phyloP scores from a whole-genome alignment of 2,113 vertebrate species.

The Grantiella picta region DNA sequence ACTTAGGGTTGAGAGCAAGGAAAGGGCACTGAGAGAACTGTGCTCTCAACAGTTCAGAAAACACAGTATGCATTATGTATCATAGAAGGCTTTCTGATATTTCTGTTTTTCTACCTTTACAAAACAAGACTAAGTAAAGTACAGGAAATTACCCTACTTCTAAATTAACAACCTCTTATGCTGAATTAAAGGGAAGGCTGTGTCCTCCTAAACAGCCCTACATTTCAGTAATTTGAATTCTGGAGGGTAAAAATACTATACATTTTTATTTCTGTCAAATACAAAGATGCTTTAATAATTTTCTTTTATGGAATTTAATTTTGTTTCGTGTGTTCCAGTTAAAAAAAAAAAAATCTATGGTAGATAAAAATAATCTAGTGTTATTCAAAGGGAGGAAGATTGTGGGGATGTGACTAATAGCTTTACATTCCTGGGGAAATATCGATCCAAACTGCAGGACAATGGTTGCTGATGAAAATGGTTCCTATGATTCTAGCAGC shows the following conservation, averaged over 20 bases:
- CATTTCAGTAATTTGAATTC: background rate
- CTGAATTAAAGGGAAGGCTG: background rate
- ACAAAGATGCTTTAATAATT: background rate
- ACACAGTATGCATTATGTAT: background rate
- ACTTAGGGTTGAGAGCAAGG: background rate
- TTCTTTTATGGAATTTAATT: background rate
- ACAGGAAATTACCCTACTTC: background rate
- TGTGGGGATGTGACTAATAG: background rate
- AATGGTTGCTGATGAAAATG: background rate
- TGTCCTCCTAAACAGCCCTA: background rate
- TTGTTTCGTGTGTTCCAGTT: background rate
- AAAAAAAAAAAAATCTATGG: background rate
- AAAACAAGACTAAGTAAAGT: background rate
- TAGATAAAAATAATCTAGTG: background rate
- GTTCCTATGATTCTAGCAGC: background rate
- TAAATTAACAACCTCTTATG: background rate
- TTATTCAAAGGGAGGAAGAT: background rate
- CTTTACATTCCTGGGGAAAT: background rate
- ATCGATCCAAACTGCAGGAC: background rate
- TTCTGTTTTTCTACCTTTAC: constrained; percentile 3
- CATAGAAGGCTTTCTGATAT: background rate
- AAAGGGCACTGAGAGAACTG: background rate
- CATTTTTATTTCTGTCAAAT: background rate
- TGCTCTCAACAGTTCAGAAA: background rate
- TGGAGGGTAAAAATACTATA: background rate